phyloP scores from a whole-genome alignment of 2,113 vertebrate genomes.

The Etheostoma spectabile region DNA sequence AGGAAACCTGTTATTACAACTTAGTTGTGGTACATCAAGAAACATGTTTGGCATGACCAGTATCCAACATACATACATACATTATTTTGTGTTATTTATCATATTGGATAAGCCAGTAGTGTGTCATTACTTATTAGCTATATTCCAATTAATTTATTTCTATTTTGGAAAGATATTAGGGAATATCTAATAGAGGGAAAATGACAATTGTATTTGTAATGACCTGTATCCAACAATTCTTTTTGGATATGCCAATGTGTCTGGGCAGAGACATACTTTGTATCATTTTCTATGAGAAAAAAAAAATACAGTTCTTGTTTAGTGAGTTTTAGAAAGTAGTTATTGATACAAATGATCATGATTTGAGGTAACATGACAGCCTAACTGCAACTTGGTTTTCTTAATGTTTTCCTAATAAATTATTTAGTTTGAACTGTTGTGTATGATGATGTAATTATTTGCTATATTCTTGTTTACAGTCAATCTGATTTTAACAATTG shows the following conservation, averaged over 20 bases:
- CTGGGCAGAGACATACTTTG: not conserved
- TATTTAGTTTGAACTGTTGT: not conserved
- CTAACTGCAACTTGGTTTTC: not conserved
- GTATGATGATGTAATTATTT: not conserved
- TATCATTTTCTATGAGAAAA: constrained; percentile 2
- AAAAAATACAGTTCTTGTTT: not conserved
- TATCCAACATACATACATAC: too few species aligned
- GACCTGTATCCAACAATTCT: not conserved
- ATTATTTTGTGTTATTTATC: too few species aligned
- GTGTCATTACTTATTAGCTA: too few species aligned
- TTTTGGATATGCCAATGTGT: constrained; percentile 4
- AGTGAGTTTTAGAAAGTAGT: constrained; percentile 10
- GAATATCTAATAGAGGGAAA: constrained; percentile 6
- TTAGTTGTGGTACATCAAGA: too few species aligned
- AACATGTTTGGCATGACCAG: too few species aligned
- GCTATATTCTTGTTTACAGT: not conserved
- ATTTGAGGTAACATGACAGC: not conserved
- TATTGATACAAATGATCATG: constrained; percentile 4
- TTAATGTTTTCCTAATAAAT: too few species aligned
- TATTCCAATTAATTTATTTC: too few species aligned
- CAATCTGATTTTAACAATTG: not conserved
- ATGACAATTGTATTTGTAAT: constrained; percentile 16
- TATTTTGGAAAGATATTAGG: not conserved
- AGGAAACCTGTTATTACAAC: not conserved
- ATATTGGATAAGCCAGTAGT: too few species aligned